Conservation (phyloP, 2,888 invertebrate species). For the Smittia sp. region DNA sequence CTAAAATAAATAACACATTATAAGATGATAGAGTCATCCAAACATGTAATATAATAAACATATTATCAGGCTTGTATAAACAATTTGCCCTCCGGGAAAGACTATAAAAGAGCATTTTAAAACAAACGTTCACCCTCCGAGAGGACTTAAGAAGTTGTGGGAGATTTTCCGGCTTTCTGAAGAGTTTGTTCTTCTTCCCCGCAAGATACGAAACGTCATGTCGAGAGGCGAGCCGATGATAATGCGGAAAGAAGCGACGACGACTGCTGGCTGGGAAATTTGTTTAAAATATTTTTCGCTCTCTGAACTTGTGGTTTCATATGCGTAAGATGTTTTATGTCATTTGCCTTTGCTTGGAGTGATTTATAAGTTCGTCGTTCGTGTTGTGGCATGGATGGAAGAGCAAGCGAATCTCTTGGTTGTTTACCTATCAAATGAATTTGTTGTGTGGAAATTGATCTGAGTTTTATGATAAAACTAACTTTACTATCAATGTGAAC, state of each 20-base stretch:
- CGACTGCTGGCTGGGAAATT: background rate
- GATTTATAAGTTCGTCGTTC: no score
- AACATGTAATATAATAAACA: slow-evolving; percentile 14
- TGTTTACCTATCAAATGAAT: no score
- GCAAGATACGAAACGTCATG: no score
- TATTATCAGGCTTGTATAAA: slow-evolving; percentile 17
- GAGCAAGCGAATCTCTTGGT: no score
- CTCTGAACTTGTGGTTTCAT: background rate
- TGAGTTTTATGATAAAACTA: no score
- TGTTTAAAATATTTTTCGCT: background rate
- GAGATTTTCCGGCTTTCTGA: background rate
- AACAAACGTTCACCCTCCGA: background rate
- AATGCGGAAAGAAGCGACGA: no score
- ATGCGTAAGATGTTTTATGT: background rate
- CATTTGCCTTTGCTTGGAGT: background rate
- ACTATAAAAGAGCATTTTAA: slow-evolving; percentile 15
- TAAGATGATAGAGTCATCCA: background rate
- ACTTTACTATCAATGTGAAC: no score
- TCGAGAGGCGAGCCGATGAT: no score
- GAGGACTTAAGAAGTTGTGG: slow-evolving; percentile 5
- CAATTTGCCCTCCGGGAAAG: slow-evolving; percentile 18
- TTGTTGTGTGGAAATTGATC: no score
- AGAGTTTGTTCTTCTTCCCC: no score
- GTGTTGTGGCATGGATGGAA: no score
- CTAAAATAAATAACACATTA: background rate